Conservation (phyloP, 2,113 vertebrate species). For the Haemorhous mexicanus region DNA sequence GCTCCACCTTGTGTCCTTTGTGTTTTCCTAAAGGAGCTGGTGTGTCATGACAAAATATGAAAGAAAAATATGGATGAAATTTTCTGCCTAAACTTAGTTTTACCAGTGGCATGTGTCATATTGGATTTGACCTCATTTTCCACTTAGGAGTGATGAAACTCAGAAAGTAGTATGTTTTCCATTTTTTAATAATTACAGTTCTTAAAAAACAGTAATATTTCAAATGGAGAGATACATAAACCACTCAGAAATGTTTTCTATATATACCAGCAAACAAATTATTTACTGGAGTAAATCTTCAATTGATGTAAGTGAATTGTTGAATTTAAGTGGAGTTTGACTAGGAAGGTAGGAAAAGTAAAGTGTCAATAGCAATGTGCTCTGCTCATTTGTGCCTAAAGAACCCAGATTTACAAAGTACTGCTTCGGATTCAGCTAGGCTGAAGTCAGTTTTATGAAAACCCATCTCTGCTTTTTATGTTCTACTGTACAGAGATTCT, state of each 20-base stretch:
- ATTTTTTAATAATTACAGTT: background rate
- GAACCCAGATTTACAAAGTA: fast-evolving
- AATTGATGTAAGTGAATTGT: background rate
- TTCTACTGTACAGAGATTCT: background rate
- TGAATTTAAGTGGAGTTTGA: background rate
- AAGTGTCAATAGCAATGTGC: background rate
- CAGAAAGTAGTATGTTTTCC: background rate
- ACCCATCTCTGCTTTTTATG: background rate
- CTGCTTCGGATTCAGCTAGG: background rate
- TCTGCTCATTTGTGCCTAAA: background rate
- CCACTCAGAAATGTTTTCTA: background rate
- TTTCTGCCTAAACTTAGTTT: background rate
- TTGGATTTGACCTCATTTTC: background rate
- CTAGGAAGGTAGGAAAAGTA: background rate
- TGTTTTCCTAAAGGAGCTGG: background rate
- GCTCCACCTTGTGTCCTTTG: slow-evolving; percentile 63
- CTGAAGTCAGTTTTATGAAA: background rate
- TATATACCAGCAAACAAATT: background rate
- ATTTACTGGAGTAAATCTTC: background rate
- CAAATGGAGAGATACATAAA: background rate
- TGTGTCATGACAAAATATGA: background rate
- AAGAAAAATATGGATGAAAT: background rate
- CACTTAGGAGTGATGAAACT: background rate
- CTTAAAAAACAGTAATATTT: background rate
- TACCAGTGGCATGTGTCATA: fast-evolving